Conservation (phyloP, 2,888 invertebrate species). For the Hirtodrosophila cameraria region DNA sequence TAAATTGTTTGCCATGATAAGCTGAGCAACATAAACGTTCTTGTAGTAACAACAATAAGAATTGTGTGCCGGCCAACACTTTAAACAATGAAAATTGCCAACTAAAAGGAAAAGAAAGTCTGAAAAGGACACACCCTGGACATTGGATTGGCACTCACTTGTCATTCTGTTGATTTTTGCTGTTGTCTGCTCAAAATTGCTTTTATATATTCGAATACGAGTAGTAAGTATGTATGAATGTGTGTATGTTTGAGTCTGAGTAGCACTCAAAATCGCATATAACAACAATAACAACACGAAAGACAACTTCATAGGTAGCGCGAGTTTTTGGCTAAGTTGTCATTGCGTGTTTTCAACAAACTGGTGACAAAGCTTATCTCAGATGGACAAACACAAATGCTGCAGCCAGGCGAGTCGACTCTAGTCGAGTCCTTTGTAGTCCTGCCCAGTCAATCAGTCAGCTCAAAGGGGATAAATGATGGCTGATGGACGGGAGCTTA, state of each 20-base stretch:
- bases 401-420: conserved; percentile 28
- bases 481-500: conserved; percentile 4
- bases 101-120: conserved; percentile 17
- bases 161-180: conserved; percentile 55
- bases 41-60: conserved; percentile 54
- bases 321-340: conserved; percentile 58
- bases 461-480: conserved; percentile 25
- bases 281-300: conserved; percentile 30
- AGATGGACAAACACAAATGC: conserved; percentile 75
- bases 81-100: conserved; percentile 67
- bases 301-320: conserved; percentile 54
- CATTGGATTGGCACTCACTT: conserved; percentile 50
- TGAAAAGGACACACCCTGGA: conserved; percentile 25
- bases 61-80: conserved; percentile 72
- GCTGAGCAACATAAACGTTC: conserved; percentile 43
- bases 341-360: conserved; percentile 78
- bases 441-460: conserved; percentile 17
- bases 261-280: conserved; percentile 52
- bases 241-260: conserved; percentile 14
- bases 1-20: conserved; percentile 74
- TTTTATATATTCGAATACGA: conserved; percentile 43
- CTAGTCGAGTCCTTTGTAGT: conserved; percentile 16
- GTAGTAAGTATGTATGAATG: too few relatives aligned
- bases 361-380: conserved; percentile 74
- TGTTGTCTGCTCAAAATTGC: conserved; percentile 52